Evolutionary conservation across 2,888 invertebrate genomes (phyloP), one percentile per base, ranked within the genome.

Genomic region (Graphium colonna): DNA sequence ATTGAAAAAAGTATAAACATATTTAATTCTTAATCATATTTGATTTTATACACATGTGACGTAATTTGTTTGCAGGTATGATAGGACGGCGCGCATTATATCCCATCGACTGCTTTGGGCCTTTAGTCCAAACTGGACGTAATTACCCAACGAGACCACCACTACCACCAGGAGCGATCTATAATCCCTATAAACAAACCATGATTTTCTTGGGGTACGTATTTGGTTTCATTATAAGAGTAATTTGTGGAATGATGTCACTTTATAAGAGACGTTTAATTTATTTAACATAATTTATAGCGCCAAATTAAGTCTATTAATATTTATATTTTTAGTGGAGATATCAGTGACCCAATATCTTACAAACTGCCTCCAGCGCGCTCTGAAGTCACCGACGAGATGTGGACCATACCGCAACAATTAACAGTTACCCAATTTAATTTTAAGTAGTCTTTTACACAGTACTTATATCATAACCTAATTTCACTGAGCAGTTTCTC

Each of bases 131-230:
- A 62, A 86, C 83, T 3, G 65, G 64, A 16, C 69, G 78, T 9
- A 80, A 85, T 69, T 80, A 77, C 60, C 85, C 88, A 1, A 69
- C 62, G 12, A 74, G 75, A n/a, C 85, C 87, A 17, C 79, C 77
- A 21, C 69, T 81, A 44, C 72, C 74, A 44, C 77, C 75, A 5
- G 83, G 77, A 18, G 84, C 86, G 62, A 66, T 83, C 58, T 88
- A 88, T 69, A 79, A 89, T 59, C 88, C 88, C 26, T 87, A 83
- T 69, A 86, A 87, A 57, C 89, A 89, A 65, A 87, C 88, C 12
- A 63, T 86, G 61, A 70, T 89, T 36, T 89, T 87, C 58, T 68
- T 88, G 57, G 87, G 88, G 89, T 85, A 68, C 5, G 21, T 21
- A 21, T 5, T 3, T 5, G 2, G 5, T 21, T 21, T 5, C 5